Conservation (phyloP, 1,140 invertebrate genomes). For the Leucophenga varia region DNA sequence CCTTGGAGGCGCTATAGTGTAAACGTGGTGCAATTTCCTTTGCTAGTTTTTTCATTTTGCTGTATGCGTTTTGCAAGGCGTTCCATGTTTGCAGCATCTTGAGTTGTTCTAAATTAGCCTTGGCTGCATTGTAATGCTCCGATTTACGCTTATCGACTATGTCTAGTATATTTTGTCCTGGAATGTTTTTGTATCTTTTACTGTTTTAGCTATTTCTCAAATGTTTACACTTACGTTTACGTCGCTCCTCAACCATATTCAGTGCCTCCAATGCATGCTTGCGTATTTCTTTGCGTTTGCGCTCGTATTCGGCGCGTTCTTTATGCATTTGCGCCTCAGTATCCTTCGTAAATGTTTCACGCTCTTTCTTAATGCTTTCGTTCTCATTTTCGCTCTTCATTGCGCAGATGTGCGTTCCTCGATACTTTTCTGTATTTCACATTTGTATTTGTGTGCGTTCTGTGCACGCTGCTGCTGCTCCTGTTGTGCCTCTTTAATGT, state of each 20-base stretch:
- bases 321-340: slow-evolving; percentile 31
- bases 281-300: slow-evolving; percentile 22
- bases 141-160: slow-evolving; percentile 37
- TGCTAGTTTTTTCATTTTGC: slow-evolving; percentile 28
- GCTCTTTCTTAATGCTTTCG: no score
- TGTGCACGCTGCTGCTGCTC: slow-evolving; percentile 20
- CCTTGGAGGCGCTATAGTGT: slow-evolving; percentile 35
- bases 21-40: slow-evolving; percentile 27
- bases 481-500: slow-evolving; percentile 35
- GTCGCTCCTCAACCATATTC: slow-evolving; percentile 33
- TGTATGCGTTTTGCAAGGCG: slow-evolving; percentile 25
- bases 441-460: slow-evolving; percentile 33
- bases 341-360: no score
- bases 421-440: slow-evolving; percentile 30
- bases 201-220: not conserved
- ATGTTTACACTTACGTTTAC: slow-evolving; percentile 22
- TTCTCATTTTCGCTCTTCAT: slow-evolving; percentile 11
- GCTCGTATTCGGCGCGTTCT: slow-evolving; percentile 16
- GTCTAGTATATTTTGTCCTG: slow-evolving; percentile 29
- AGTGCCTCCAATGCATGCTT: slow-evolving; percentile 42
- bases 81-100: slow-evolving; percentile 21
- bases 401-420: slow-evolving; percentile 28
- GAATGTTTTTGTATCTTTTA: not conserved
- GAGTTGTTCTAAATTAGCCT: slow-evolving; percentile 28
- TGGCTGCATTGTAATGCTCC: slow-evolving; percentile 38